Evolutionary conservation across 2,113 vertebrate genomes (phyloP), one percentile per base, ranked within the genome.

Genomic region (Zosterops lateralis): DNA sequence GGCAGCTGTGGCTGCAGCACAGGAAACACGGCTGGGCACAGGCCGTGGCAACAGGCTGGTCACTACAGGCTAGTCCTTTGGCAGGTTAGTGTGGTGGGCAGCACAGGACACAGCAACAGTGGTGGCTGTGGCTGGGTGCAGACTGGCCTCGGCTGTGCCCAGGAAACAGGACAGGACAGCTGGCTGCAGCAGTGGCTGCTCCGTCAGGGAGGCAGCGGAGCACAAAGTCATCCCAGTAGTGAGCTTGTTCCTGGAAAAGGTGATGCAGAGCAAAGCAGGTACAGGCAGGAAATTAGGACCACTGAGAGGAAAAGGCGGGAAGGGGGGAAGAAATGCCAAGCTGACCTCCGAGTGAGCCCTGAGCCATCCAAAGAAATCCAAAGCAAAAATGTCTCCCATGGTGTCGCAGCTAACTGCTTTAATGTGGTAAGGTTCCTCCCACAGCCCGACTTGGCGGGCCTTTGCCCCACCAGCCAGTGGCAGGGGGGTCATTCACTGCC

Each of bases 31-130:
- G 36, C 36, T 24, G 28, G 48, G 40, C 15, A 12, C 21, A 7
- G 47, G 20, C 3, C 3, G 28, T 12, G 16, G 36, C 3, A 6
- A 12, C 28, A 22, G 7, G 34, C 26, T 22, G 48, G 34, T 22
- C 1, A 4, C 12, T 6, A 1, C 5, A 4, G 29, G 38, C 22
- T 32, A 5, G 31, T 44, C 22, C 70, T n/a, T 2, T 4, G 3
- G 70, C 10, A 7, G 14, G 31, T 3, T 9, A 15, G 53, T 20
- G 53, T 6, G 53, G 18, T 4, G 8, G 53, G 40, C 24, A 21
- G 40, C 7, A 6, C 70, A n/a, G 70, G 17, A 26, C 22, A 24
- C 47, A 38, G 38, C 5, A 5, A 47, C 45, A 48, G 47, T 12
- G 12, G 24, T 48, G 22, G 51, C 51, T 31, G 17, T 18, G 10